These are phyloP conservation scores for Girardinus metallicus DNA, from an alignment of 2,797 vertebrate species.

Conservation along the genomic window DNA sequence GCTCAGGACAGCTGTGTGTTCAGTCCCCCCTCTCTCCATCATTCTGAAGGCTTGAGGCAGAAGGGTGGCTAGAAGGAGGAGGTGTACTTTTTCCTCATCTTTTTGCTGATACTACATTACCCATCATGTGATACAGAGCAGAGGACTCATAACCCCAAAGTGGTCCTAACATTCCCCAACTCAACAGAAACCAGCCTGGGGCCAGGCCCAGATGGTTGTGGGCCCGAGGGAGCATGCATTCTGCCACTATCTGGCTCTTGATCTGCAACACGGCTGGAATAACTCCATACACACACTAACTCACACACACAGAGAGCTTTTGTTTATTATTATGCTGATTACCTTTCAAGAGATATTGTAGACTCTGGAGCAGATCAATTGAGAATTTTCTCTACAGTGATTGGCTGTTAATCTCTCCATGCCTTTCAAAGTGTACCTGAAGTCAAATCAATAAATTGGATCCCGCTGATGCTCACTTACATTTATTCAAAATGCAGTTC, in stretches of 20 bases:
- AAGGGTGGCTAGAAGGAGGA: constrained; percentile 67
- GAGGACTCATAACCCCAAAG: constrained; percentile 11
- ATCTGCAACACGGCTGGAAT: constrained; percentile 74
- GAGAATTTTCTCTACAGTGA: neutral
- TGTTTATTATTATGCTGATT: constrained; percentile 19
- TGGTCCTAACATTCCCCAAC: constrained; percentile 15
- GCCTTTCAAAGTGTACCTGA: neutral
- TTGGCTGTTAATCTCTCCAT: neutral
- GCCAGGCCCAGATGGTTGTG: constrained; percentile 76
- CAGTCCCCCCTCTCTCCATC: constrained; percentile 75
- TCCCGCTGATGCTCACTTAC: neutral
- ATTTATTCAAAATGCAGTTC: neutral
- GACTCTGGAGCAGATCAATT: neutral
- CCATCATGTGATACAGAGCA: constrained; percentile 44
- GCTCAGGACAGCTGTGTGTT: constrained; percentile 82
- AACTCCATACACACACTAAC: neutral
- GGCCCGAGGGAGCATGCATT: constrained; percentile 72
- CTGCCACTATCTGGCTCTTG: constrained; percentile 44
- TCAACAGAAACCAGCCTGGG: constrained; percentile 55
- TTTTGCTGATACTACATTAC: constrained; percentile 66
- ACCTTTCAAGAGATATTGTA: neutral
- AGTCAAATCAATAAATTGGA: neutral
- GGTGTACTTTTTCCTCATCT: constrained; percentile 74
- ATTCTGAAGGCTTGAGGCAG: constrained; percentile 70
- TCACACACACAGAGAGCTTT: constrained; percentile 24